Conservation (phyloP, 2,888 invertebrate genomes). For the Acrobasis repandana region DNA sequence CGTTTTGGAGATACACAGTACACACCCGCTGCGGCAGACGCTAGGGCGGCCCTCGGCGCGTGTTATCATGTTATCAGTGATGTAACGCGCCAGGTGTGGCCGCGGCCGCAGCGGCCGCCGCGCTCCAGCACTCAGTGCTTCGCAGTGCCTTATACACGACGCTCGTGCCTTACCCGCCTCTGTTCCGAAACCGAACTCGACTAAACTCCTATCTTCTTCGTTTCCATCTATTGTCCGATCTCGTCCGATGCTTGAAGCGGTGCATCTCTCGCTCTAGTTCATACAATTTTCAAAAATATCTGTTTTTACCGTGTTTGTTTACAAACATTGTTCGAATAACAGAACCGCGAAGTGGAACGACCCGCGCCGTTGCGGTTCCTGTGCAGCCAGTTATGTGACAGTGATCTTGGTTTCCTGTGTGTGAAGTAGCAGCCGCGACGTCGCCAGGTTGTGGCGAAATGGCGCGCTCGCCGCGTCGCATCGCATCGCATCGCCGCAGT, state of each 20-base stretch:
- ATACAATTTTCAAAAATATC: background rate
- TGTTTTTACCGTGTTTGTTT: slow-evolving; percentile 38
- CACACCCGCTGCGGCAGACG: slow-evolving; percentile 26
- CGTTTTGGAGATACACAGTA: no score
- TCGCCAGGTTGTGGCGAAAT: slow-evolving; percentile 39
- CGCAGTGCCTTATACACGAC: slow-evolving; percentile 59
- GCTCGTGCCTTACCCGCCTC: slow-evolving; percentile 53
- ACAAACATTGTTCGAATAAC: slow-evolving; percentile 34
- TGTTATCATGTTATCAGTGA: slow-evolving; percentile 53
- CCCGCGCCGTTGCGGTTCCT: slow-evolving; percentile 25
- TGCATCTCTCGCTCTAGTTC: background rate
- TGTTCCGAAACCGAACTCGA: slow-evolving; percentile 13
- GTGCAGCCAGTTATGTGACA: slow-evolving; percentile 38
- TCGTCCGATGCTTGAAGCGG: background rate
- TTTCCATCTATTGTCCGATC: background rate
- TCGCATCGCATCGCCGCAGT: slow-evolving; percentile 61
- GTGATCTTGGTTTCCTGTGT: slow-evolving; percentile 30
- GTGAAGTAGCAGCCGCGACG: slow-evolving; percentile 16
- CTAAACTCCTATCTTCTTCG: background rate
- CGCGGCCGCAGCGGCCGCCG: slow-evolving; percentile 32
- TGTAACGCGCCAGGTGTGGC: slow-evolving; percentile 39
- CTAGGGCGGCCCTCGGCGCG: slow-evolving; percentile 22
- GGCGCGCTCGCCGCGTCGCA: slow-evolving; percentile 73
- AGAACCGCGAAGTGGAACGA: slow-evolving; percentile 10
- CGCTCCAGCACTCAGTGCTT: slow-evolving; percentile 48